These are phyloP conservation scores for Prionailurus bengalensis DNA, from an alignment of 2,113 vertebrate species.

Conservation along the genomic window DNA sequence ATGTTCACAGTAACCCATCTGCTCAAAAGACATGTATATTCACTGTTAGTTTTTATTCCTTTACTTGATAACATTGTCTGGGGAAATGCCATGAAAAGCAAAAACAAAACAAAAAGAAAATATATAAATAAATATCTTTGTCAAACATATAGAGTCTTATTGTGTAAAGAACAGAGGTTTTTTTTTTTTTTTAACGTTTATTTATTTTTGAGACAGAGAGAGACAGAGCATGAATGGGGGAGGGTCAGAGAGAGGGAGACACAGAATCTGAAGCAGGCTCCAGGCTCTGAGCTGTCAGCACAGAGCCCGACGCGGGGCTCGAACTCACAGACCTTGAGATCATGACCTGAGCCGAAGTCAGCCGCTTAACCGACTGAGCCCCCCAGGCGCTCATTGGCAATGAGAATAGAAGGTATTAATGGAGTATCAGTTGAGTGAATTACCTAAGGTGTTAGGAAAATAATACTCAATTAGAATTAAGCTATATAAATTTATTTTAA, in stretches of 20 bases:
- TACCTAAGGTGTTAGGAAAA: not conserved
- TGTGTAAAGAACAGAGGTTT: not conserved
- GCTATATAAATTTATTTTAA: not conserved
- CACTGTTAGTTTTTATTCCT: not conserved
- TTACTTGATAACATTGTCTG: not conserved
- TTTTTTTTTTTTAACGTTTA: no score
- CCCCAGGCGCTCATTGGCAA: not conserved
- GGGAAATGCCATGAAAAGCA: not conserved
- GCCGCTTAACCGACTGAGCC: no score
- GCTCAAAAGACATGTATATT: not conserved
- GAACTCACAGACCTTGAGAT: no score
- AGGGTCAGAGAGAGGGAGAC: no score
- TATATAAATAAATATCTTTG: not conserved
- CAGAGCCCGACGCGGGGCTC: no score
- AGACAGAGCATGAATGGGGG: no score
- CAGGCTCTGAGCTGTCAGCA: no score
- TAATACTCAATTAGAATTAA: not conserved
- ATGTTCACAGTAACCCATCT: not conserved
- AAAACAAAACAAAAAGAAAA: not conserved
- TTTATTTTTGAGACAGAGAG: no score
- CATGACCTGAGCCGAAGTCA: no score
- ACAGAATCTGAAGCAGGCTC: no score
- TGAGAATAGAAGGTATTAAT: not conserved
- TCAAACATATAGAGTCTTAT: not conserved
- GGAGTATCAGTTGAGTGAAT: not conserved